Evolutionary conservation across 53 echinoderm and acorn worm genomes (phyloP), one percentile per base, ranked within the genome.

Genomic region (Holothuria scabra): DNA sequence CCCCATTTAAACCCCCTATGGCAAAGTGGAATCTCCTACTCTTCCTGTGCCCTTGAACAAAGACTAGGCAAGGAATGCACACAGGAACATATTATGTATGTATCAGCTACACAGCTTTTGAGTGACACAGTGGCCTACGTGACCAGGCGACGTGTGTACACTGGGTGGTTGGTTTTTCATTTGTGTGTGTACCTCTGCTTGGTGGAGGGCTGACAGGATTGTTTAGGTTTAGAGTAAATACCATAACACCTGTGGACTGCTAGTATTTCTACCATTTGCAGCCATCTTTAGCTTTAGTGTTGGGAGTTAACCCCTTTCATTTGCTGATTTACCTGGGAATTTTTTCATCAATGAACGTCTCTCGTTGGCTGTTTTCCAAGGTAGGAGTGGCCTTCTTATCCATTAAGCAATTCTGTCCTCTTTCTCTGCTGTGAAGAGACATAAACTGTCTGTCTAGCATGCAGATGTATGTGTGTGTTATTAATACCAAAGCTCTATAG

Each of bases 301-400:
- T 52, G 52, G 52, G 52, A 52, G 14, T 52, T 52, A 52, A 52
- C 52, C 52, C 52, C 38, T 72, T 44, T 23, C 44, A 46, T 38
- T 71, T 72, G 34, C 46, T 24, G 72, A 46, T 67, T 72, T 72
- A 72, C 72, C 72, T 72, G 72, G 72, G 72, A 72, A 46, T 72
- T 72, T 75, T 75, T 79, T 79, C 79, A 59, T 79, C 57, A 79
- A 79, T 79, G 79, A 79, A 79, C 59, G 52, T 32, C 57, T 58
- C 57, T 56, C 59, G 56, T 79, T 79, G 79, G 79, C 79, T 79
- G 59, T 79, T 57, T 58, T 79, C 79, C 79, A 79, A 79, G 59
- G 79, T 79, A 79, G 79, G 79, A 79, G 79, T 79, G 79, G 79
- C 79, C 59, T 57, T 44, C 44, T 48, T 72, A 44, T 24, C 48